Evolutionary conservation across 2,888 invertebrate genomes (phyloP).

Genomic region (Acanthosepion esculentum): DNA sequence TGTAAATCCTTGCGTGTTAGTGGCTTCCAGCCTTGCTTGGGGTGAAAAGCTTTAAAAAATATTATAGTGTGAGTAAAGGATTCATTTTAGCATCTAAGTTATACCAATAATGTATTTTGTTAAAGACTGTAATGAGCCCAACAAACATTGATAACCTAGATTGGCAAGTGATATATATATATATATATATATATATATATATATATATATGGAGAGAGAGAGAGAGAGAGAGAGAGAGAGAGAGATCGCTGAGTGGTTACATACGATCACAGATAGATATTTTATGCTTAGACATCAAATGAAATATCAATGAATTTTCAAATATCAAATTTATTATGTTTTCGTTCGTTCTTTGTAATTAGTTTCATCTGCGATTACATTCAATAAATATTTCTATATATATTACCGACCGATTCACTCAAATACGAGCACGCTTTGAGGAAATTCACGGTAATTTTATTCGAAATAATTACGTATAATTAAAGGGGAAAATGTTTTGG

Average conservation of each 20-base stretch:
- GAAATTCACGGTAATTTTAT: slow-evolving; percentile 23
- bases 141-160: too few relatives aligned
- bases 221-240: too few relatives aligned
- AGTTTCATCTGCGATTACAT: slow-evolving; percentile 21
- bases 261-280: not conserved
- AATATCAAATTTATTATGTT: slow-evolving; percentile 11
- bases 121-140: too few relatives aligned
- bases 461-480: slow-evolving; percentile 33
- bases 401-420: not conserved
- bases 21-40: too few relatives aligned
- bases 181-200: not conserved
- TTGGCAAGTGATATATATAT: not conserved
- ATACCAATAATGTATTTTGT: too few relatives aligned
- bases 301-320: slow-evolving; percentile 6
- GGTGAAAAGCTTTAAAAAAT: too few relatives aligned
- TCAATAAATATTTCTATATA: not conserved
- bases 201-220: too few relatives aligned
- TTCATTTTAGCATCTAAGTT: too few relatives aligned
- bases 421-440: not conserved
- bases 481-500: slow-evolving; percentile 16
- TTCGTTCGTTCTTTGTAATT: not conserved
- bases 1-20: too few relatives aligned
- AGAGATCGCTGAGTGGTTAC: not conserved
- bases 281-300: not conserved
- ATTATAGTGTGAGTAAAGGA: too few relatives aligned